Evolutionary conservation across 2,888 invertebrate genomes (phyloP).

Genomic region (Agonum fuliginosum): DNA sequence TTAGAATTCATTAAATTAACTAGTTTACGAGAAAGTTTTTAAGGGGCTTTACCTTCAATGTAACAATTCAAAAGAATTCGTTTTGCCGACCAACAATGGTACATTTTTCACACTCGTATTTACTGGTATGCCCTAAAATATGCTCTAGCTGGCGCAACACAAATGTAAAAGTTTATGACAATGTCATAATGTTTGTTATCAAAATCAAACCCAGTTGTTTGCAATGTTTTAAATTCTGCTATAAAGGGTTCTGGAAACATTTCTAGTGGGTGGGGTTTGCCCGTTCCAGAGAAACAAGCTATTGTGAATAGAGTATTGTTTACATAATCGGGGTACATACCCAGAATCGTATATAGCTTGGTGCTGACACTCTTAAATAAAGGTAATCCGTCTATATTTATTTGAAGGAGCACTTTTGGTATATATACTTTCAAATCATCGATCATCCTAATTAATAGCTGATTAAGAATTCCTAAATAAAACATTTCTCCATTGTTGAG

Average conservation of each 20-base stretch:
- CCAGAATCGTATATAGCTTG: slow-evolving; percentile 1
- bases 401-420: not conserved
- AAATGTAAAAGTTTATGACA: not conserved
- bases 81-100: slow-evolving; percentile 7
- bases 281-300: slow-evolving; percentile 17
- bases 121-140: slow-evolving; percentile 22
- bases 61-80: slow-evolving; percentile 10
- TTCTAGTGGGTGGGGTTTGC: not conserved
- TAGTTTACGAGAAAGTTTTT: slow-evolving; percentile 13
- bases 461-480: slow-evolving; percentile 8
- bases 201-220: slow-evolving; percentile 9
- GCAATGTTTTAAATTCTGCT: not conserved
- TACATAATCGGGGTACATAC: not conserved
- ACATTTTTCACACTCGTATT: slow-evolving; percentile 34
- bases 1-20: slow-evolving; percentile 18
- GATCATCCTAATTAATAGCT: not conserved
- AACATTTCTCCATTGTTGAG: slow-evolving; percentile 11
- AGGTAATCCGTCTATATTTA: slow-evolving; percentile 15
- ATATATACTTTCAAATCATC: not conserved
- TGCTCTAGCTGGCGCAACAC: slow-evolving; percentile 22
- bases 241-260: slow-evolving; percentile 4
- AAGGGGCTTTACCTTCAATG: not conserved
- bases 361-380: not conserved
- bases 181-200: slow-evolving; percentile 2
- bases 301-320: slow-evolving; percentile 3